Conservation (phyloP, 2,797 vertebrate genomes). For the Melanotaenia boesemani region DNA sequence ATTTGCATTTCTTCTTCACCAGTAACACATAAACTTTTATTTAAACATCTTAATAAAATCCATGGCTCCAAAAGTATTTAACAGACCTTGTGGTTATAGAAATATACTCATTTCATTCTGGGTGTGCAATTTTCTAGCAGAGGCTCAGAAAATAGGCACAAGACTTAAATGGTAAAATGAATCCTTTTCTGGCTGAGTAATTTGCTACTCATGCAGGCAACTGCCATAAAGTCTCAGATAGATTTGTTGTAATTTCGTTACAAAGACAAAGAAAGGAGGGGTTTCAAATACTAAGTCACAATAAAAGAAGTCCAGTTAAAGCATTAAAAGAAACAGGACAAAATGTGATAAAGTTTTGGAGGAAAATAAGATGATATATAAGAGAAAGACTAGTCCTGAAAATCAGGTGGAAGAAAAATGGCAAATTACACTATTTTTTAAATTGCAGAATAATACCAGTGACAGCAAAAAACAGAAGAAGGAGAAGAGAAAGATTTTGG, state of each 20-base stretch:
- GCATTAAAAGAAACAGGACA: conserved; percentile 2
- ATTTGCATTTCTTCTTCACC: too few relatives aligned
- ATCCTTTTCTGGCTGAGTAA: not conserved
- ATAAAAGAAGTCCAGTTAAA: conserved; percentile 21
- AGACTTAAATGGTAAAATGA: too few relatives aligned
- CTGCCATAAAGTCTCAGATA: conserved; percentile 3
- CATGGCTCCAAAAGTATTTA: too few relatives aligned
- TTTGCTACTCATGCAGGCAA: not conserved
- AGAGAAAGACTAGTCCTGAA: conserved; percentile 41
- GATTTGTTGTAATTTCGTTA: conserved; percentile 8
- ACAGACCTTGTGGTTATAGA: too few relatives aligned
- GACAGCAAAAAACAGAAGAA: conserved; percentile 20
- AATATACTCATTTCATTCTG: too few relatives aligned
- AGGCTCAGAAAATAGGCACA: too few relatives aligned
- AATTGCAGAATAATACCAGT: conserved; percentile 41
- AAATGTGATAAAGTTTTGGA: conserved; percentile 22
- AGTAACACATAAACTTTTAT: too few relatives aligned
- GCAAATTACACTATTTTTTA: conserved; percentile 45
- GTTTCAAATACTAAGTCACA: conserved; percentile 17
- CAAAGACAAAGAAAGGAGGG: not conserved
- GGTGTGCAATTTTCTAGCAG: too few relatives aligned
- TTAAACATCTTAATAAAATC: too few relatives aligned
- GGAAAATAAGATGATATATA: not conserved
- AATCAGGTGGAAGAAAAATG: conserved; percentile 24
- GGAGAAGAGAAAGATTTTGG: conserved; percentile 45